Evolutionary conservation across 2,113 vertebrate species (phyloP), one percentile per base, ranked within the genome.

Genomic region (Synodontis membranacea): DNA sequence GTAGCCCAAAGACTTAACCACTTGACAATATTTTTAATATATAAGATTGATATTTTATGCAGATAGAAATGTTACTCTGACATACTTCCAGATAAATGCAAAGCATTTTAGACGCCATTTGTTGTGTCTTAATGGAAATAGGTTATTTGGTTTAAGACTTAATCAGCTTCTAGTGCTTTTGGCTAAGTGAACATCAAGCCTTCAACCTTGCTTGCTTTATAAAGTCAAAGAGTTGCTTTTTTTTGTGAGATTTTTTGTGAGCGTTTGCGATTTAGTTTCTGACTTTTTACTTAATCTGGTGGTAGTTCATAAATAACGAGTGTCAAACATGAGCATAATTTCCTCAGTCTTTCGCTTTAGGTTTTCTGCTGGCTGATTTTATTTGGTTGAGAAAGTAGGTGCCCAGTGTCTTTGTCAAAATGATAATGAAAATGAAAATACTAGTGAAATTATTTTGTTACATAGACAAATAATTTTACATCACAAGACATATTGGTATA

Each of bases 261-360:
- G 54, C 17, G 25, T 85, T 60, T 60, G 10, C 52, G 3, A 39
- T 31, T 34, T 52, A 52, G n/a, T 52, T 12, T 28, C n/a, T 64
- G 44, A 8, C 15, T 37, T 79, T 85, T n/a, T 34, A 34, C 58
- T 2, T 31, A 75, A 86, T 56, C 76, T 86, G 25, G 48, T 86
- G 84, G 84, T 15, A 39, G 23, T 15, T 3, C 25, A n/a, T 56
- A 4, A n/a, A 28, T 23, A 79, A 23, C 54, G n/a, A 31, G 5
- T n/a, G 8, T 52, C 31, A 62, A 8, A 17, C 44, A 62, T 25
- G 62, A 15, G 5, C 5, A 6, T 44, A 3, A 44, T 76, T 76
- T 48, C 37, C 25, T 75, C 54, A 11, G 17, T n/a, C 2, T n/a
- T 78, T n/a, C 25, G 11, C 34, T 39, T 80, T 10, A 80, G 17